A percentile compares a stretch with the other conserved stretches of the same genome.
Evolutionary conservation across 2,888 invertebrate species (phyloP).

Genomic region (Cecidostiba fungosa): DNA sequence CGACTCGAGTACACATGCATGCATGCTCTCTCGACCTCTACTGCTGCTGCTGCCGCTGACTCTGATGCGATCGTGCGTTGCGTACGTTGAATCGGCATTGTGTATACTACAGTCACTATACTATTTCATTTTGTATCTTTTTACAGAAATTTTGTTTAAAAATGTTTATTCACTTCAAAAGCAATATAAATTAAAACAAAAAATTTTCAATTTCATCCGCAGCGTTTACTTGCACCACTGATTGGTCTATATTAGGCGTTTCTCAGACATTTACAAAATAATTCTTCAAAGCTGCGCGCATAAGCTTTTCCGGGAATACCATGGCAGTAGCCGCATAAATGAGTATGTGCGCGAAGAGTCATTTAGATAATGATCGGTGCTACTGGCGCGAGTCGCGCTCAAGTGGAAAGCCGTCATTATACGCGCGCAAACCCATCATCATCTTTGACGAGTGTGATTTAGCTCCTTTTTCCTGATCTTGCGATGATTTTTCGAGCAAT

Average conservation of each 20-base stretch:
- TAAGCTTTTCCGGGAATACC: constrained; percentile 32
- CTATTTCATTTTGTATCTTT: not conserved
- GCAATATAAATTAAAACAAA: not conserved
- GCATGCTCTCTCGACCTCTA: constrained; percentile 31
- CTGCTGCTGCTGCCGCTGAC: not conserved
- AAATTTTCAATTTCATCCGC: not conserved
- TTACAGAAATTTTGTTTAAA: not conserved
- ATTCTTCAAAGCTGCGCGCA: not conserved
- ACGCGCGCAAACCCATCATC: constrained; percentile 54
- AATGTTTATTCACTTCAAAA: not conserved
- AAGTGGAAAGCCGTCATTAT: constrained; percentile 61
- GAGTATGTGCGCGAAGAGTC: constrained; percentile 33
- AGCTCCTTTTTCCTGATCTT: constrained; percentile 33
- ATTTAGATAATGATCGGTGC: constrained; percentile 62
- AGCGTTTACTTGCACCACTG: not conserved
- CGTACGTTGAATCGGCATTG: constrained; percentile 28
- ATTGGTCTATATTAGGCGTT: no score
- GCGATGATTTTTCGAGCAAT: constrained; percentile 1
- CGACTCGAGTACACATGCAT: not conserved
- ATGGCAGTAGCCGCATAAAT: constrained; percentile 1
- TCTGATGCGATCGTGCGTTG: not conserved
- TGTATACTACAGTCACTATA: not conserved
- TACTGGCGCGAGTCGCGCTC: constrained; percentile 49
- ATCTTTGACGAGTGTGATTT: constrained; percentile 50
- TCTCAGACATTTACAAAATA: not conserved